Conservation (phyloP, 2,113 vertebrate genomes). For the Pollachius pollachius region DNA sequence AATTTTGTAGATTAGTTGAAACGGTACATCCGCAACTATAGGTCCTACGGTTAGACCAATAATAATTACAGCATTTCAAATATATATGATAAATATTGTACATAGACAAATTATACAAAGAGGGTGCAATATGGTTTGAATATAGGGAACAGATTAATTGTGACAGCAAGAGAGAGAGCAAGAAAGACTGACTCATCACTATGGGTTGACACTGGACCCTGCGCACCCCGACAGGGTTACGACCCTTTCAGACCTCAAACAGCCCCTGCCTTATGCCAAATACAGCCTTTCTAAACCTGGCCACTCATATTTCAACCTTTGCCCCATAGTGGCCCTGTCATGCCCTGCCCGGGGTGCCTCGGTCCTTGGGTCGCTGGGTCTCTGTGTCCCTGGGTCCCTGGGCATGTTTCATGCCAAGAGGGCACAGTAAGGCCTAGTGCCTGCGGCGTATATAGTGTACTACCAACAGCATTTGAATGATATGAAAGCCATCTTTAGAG, state of each 20-base stretch:
- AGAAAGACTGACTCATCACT: slow-evolving; percentile 46
- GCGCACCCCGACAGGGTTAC: slow-evolving; percentile 21
- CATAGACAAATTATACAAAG: too few relatives aligned
- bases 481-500: too few relatives aligned
- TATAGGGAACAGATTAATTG: too few relatives aligned
- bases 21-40: too few relatives aligned
- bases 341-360: slow-evolving; percentile 25
- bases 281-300: slow-evolving; percentile 51
- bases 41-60: too few relatives aligned
- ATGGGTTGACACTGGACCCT: slow-evolving; percentile 41
- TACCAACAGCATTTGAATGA: slow-evolving; percentile 14
- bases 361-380: too few relatives aligned
- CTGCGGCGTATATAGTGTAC: neutral
- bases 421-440: slow-evolving; percentile 9
- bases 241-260: slow-evolving; percentile 39
- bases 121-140: too few relatives aligned
- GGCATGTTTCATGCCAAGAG: slow-evolving; percentile 12
- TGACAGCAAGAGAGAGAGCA: neutral
- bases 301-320: slow-evolving; percentile 38
- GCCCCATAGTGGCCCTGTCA: slow-evolving; percentile 24
- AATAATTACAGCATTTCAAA: too few relatives aligned
- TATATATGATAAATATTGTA: too few relatives aligned
- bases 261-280: slow-evolving; percentile 35
- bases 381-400: slow-evolving; percentile 2
- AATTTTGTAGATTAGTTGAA: too few relatives aligned